phyloP scores from a whole-genome alignment of 1,140 invertebrate genomes.

The Bemisia tabaci region DNA sequence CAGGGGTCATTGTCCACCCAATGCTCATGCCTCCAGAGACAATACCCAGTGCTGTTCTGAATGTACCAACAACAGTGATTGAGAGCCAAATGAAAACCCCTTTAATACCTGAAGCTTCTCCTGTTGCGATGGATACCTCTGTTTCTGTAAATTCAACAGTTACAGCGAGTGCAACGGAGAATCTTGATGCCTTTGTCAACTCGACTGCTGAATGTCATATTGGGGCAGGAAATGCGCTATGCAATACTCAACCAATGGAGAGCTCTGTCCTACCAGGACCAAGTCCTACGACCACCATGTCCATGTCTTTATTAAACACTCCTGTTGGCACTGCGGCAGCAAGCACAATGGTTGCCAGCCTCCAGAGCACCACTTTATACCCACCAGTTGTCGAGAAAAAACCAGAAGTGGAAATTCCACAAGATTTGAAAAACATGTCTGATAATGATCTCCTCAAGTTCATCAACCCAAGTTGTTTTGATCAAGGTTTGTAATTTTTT shows the following conservation, averaged over 20 bases:
- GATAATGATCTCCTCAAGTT: constrained; percentile 71
- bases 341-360: background rate
- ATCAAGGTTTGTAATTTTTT: constrained; percentile 40
- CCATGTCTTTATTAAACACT: background rate
- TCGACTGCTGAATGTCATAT: background rate
- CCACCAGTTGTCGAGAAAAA: constrained; percentile 12
- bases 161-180: background rate
- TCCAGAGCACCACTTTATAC: background rate
- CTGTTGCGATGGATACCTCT: background rate
- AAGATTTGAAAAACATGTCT: constrained; percentile 63
- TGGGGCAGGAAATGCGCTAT: background rate
- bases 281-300: background rate
- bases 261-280: background rate
- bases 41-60: background rate
- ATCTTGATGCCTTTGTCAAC: background rate
- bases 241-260: background rate
- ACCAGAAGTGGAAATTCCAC: constrained; percentile 32
- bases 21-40: background rate
- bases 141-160: background rate
- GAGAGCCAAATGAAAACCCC: background rate
- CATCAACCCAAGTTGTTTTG: constrained; percentile 73
- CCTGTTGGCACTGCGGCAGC: background rate
- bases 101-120: background rate
- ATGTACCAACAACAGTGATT: background rate
- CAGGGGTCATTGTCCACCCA: background rate